These are phyloP conservation scores for Accipiter cooperii DNA, from an alignment of 2,113 vertebrate genomes.

Conservation along the genomic window DNA sequence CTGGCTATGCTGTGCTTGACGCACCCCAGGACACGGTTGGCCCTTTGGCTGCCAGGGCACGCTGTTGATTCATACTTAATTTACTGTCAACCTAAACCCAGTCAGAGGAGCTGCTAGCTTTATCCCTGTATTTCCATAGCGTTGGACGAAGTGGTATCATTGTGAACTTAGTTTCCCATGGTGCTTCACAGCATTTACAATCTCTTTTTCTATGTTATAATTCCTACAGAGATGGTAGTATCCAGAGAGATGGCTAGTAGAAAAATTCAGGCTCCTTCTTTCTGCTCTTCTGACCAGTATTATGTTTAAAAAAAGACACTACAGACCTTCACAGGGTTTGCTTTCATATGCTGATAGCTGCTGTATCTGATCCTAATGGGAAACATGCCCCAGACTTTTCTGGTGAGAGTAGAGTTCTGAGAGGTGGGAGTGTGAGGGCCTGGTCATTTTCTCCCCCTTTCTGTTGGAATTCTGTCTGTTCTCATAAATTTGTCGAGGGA, in stretches of 20 bases:
- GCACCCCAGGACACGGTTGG: neutral
- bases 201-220: neutral
- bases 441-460: neutral
- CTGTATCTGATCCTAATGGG: neutral
- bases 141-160: neutral
- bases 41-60: neutral
- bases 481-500: neutral
- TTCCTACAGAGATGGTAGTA: neutral
- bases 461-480: neutral
- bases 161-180: neutral
- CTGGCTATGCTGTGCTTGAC: neutral
- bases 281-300: neutral
- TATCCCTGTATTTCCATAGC: neutral
- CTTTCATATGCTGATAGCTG: neutral
- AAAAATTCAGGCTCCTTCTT: neutral
- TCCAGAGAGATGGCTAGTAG: neutral
- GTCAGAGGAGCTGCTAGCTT: neutral
- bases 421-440: neutral
- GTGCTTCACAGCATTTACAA: neutral
- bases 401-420: neutral
- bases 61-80: neutral
- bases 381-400: neutral
- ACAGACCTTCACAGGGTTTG: neutral
- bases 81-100: neutral
- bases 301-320: neutral